Percentiles rank a stretch among this genome's conserved stretches.
Evolutionary conservation across 2,113 vertebrate species (phyloP).

Genomic region (Sorex fumeus): DNA sequence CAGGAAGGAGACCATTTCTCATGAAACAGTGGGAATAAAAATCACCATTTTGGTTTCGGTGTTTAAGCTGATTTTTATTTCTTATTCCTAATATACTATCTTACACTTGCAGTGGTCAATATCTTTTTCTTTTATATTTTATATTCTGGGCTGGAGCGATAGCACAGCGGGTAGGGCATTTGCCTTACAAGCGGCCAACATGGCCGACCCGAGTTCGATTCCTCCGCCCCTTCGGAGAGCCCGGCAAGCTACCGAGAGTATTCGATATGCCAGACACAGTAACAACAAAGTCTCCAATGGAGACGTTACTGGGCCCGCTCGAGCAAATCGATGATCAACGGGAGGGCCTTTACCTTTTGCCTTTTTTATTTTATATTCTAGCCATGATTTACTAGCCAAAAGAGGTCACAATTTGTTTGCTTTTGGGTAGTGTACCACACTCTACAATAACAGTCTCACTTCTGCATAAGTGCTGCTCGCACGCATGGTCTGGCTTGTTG

Average conservation of each 20-base stretch:
- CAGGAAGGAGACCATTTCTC: too few relatives aligned
- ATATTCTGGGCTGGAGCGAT: too few relatives aligned
- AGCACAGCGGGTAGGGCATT: too few relatives aligned
- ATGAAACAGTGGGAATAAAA: not conserved
- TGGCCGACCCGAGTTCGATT: too few relatives aligned
- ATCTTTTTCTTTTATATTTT: not conserved
- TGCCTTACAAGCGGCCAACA: too few relatives aligned
- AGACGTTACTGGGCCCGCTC: too few relatives aligned
- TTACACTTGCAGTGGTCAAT: not conserved
- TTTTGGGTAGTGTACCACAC: not conserved
- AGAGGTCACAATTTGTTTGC: not conserved
- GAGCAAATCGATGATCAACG: too few relatives aligned
- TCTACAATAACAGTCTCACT: not conserved
- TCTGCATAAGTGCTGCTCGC: not conserved
- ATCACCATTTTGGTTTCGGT: not conserved
- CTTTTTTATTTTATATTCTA: not conserved
- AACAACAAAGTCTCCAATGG: too few relatives aligned
- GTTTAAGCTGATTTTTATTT: slow-evolving; percentile 15
- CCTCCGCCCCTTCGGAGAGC: too few relatives aligned
- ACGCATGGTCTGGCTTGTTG: not conserved
- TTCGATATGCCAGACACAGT: too few relatives aligned
- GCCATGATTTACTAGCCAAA: not conserved
- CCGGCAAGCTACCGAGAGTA: too few relatives aligned
- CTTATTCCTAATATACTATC: not conserved
- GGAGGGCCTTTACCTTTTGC: too few relatives aligned